Base-by-base conservation (phyloP, 92 coral and sea anemone species). In the Bergia sp. region DNA sequence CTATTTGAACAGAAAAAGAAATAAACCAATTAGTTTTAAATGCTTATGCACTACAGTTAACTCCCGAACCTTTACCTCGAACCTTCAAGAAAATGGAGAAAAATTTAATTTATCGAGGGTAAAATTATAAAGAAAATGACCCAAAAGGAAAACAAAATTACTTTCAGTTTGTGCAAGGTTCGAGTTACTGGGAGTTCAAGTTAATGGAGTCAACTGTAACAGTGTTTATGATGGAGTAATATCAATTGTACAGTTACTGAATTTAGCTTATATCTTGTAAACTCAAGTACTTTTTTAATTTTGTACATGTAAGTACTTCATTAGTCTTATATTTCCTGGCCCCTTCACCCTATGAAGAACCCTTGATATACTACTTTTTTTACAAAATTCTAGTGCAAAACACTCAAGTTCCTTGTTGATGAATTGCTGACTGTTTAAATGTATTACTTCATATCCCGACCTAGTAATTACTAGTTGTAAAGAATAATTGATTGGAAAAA, bases 1-100 rank as follows among this genome's bases (percentile, higher is more conserved):
- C 29, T 29, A 29, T 29, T 29, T 29, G 29, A 29, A 29, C 29
- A 29, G 29, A 29, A 29, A 29, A 29, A 29, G 29, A 29, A 29
- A 29, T 29, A 29, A 29, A 29, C 29, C 29, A 29, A 29, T 29
- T 29, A 29, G 29, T 29, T 29, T 29, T 29, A 29, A 29, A 29
- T 29, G 29, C 29, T 29, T 29, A 29, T 29, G 29, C 29, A 29
- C 29, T 67, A 21, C 73, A 67, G 18, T 29, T 67, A 67, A 67
- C 73, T 67, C 73, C 73, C 73, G 20, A 67, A 67, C 73, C 73
- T 67, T 67, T 36, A 18, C 73, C 73, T 67, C 73, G 37, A 67
- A 67, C 73, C 73, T 67, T 67, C 73, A 67, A 67, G 73, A 67
- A 67, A 67, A 67, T 67, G 73, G 73, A 67, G 73, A 67, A 67